Percentiles rank a stretch among this genome's conserved stretches.
Conservation (phyloP, 2,797 vertebrate genomes). For the Chloroceryle amazona region DNA sequence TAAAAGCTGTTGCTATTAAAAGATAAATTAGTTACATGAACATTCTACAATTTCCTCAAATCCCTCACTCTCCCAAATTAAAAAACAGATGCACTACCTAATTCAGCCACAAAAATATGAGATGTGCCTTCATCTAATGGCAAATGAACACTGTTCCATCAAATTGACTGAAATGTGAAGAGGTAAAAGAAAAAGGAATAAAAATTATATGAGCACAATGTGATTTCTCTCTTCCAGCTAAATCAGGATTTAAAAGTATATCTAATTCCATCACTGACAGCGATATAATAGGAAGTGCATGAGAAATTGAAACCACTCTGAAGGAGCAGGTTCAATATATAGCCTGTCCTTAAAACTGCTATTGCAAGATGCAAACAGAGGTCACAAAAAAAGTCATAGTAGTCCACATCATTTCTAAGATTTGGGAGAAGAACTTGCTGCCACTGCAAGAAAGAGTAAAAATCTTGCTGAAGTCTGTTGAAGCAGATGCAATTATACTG, state of each 20-base stretch:
- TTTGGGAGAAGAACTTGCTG: background rate
- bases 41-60: conserved; percentile 21
- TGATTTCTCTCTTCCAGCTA: background rate
- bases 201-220: background rate
- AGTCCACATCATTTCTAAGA: background rate
- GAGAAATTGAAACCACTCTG: background rate
- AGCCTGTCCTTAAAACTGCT: background rate
- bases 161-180: conserved; percentile 38
- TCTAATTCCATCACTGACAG: background rate
- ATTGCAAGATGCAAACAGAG: background rate
- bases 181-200: background rate
- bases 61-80: conserved; percentile 26
- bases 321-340: background rate
- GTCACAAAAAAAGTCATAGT: background rate
- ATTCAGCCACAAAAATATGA: background rate
- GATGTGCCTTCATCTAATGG: conserved; percentile 4
- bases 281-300: background rate
- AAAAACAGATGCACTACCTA: background rate
- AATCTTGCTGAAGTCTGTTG: background rate
- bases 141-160: conserved; percentile 20
- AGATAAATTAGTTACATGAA: conserved; percentile 31
- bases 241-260: background rate
- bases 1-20: conserved; percentile 43
- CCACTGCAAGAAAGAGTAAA: background rate
- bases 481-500: background rate